Conservation (phyloP, 2,113 vertebrate species). For the Stigmatopora nigra region DNA sequence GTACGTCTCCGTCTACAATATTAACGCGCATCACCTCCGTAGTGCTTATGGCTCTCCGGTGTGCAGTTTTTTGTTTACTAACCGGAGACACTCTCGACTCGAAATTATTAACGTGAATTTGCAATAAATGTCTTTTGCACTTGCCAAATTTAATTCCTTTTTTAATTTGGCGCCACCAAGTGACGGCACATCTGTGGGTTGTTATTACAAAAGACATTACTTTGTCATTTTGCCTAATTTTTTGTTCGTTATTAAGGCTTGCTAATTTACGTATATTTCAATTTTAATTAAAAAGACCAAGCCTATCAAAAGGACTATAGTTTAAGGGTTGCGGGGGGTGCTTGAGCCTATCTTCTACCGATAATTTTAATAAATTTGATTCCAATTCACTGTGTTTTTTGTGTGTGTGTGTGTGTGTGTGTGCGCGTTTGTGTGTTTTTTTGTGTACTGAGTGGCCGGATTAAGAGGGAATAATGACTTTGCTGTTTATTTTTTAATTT, state of each 20-base stretch:
- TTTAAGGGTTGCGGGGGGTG: too few relatives aligned
- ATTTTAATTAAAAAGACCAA: neutral
- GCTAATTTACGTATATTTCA: neutral
- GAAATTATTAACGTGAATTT: conserved; percentile 34
- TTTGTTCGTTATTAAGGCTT: neutral
- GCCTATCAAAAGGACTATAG: too few relatives aligned
- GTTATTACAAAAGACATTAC: neutral
- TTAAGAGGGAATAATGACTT: neutral
- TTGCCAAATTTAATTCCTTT: neutral
- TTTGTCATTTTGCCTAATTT: neutral
- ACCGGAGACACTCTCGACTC: conserved; percentile 9
- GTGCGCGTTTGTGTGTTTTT: conserved; percentile 17
- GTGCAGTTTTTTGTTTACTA: neutral
- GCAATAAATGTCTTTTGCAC: neutral
- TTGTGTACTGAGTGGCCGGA: conserved; percentile 1
- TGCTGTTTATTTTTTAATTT: conserved; percentile 1
- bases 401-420: conserved; percentile 14
- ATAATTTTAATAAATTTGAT: too few relatives aligned
- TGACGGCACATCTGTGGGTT: neutral
- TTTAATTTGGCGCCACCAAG: neutral
- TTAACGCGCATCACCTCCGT: conserved; percentile 41
- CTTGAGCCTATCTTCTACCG: too few relatives aligned
- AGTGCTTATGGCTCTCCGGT: conserved; percentile 20
- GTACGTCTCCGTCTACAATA: conserved; percentile 53
- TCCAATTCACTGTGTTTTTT: too few relatives aligned